phyloP scores from a whole-genome alignment of 2,888 invertebrate species.

The Acleris holmiana region DNA sequence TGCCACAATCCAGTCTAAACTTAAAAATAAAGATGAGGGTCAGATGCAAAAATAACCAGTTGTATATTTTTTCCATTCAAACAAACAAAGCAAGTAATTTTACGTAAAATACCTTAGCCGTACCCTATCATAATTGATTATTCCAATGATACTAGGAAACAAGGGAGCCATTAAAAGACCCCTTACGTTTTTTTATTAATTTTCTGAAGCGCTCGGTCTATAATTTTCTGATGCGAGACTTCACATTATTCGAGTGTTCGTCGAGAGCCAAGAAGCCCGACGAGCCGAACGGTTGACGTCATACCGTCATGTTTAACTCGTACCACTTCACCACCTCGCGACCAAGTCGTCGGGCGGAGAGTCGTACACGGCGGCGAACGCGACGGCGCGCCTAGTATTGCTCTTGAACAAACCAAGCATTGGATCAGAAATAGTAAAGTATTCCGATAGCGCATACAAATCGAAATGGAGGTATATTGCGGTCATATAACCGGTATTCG shows the following conservation, averaged over 20 bases:
- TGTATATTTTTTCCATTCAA: too few relatives aligned
- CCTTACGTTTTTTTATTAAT: conserved; percentile 36
- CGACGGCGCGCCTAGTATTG: conserved; percentile 39
- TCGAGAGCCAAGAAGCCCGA: conserved; percentile 79
- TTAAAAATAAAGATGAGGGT: conserved; percentile 21
- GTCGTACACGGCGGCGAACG: conserved; percentile 59
- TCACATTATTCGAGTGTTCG: conserved; percentile 70
- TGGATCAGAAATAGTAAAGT: conserved; percentile 55
- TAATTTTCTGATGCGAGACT: conserved; percentile 73
- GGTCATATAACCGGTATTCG: conserved; percentile 84
- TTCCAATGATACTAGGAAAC: too few relatives aligned
- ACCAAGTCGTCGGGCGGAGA: conserved; percentile 40
- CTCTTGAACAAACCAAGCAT: conserved; percentile 51
- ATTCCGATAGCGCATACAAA: conserved; percentile 51
- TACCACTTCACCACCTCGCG: conserved; percentile 57
- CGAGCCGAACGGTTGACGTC: conserved; percentile 83
- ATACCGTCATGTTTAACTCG: conserved; percentile 73
- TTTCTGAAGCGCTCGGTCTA: conserved; percentile 62
- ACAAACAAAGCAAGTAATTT: too few relatives aligned
- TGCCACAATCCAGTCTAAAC: conserved; percentile 14
- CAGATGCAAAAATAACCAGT: conserved; percentile 22
- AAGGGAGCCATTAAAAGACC: conserved; percentile 8
- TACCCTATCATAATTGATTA: too few relatives aligned
- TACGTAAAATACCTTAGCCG: too few relatives aligned
- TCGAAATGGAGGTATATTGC: conserved; percentile 74